These are phyloP conservation scores for Chironex yamaguchii DNA, from an alignment of 30 jellyfish, hydroid and myxozoan genomes.

Conservation along the genomic window DNA sequence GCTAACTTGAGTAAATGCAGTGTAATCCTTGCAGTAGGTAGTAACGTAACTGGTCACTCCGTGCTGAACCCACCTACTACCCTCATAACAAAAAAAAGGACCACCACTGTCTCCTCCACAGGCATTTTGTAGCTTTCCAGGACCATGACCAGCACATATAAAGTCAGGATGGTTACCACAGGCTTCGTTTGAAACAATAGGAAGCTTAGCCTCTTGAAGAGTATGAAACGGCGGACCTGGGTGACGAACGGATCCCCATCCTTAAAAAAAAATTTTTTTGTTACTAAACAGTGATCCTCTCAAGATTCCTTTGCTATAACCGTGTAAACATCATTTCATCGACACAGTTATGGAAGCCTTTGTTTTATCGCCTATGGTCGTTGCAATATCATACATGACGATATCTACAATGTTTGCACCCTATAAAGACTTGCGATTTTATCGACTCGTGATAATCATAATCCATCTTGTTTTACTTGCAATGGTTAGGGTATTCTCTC, in stretches of 20 bases:
- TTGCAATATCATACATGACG: too few relatives aligned
- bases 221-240: constrained; percentile 10
- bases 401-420: too few relatives aligned
- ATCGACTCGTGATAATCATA: too few relatives aligned
- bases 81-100: constrained; percentile 1
- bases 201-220: constrained; percentile 31
- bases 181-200: background rate
- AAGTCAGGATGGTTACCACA: constrained; percentile 13
- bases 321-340: too few relatives aligned
- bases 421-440: too few relatives aligned
- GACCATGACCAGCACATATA: constrained; percentile 41
- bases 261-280: constrained; percentile 3
- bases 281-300: too few relatives aligned
- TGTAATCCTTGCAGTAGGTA: constrained; percentile 27
- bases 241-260: constrained; percentile 43
- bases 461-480: too few relatives aligned
- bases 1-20: constrained; percentile 40
- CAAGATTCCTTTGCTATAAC: too few relatives aligned
- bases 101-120: constrained; percentile 41
- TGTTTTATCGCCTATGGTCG: too few relatives aligned
- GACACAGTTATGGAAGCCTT: too few relatives aligned
- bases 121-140: background rate
- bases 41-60: constrained; percentile 49
- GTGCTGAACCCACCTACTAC: constrained; percentile 2
- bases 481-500: too few relatives aligned